Evolutionary conservation across 2,113 vertebrate genomes (phyloP), one percentile per base, ranked within the genome.

Genomic region (Parus major): DNA sequence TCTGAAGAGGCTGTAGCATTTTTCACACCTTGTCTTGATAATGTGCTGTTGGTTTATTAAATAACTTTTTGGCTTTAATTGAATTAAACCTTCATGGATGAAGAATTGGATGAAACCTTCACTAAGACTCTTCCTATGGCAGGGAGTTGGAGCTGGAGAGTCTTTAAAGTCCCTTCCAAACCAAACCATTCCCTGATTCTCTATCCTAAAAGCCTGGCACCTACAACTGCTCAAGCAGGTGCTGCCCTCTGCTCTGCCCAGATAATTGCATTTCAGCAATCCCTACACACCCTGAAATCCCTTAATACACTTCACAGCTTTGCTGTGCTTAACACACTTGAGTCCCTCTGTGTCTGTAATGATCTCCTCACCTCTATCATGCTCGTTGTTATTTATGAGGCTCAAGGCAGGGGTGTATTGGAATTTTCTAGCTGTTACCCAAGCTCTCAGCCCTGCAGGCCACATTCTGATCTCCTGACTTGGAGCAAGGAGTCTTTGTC

Each of bases 381-480:
- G 13, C 11, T 69, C 12, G 4, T 69, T 33, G 11, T 57, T 84
- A 73, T 88, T 86, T 57, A 85, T 87, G 65, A 86, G 50, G 61
- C 36, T 82, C 8, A 11, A 41, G 50, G 47, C 66, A 90, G 64
- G 76, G 41, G 15, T 27, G 15, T 39, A 12, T 23, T 63, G 86
- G 28, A 66, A 5, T 87, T 92, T 35, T 63, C 29, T 49, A 49
- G 85, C 46, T 90, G 88, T 88, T 94, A 55, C 59, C 63, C 79
- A 93, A 94, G 59, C 63, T 42, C 69, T 66, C 33, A 80, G 63
- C 46, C 80, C 94, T 73, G 56, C 21, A 4, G 94, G 82, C 60
- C 42, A 20, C 0, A 13, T 81, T 94, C 85, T 88, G 59, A 80
- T 95, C 82, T 86, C 82, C 76, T 81, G 35, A 35, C 24, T 77